Base-by-base conservation (phyloP, 2,797 vertebrate species). In the Esox masquinongy region DNA sequence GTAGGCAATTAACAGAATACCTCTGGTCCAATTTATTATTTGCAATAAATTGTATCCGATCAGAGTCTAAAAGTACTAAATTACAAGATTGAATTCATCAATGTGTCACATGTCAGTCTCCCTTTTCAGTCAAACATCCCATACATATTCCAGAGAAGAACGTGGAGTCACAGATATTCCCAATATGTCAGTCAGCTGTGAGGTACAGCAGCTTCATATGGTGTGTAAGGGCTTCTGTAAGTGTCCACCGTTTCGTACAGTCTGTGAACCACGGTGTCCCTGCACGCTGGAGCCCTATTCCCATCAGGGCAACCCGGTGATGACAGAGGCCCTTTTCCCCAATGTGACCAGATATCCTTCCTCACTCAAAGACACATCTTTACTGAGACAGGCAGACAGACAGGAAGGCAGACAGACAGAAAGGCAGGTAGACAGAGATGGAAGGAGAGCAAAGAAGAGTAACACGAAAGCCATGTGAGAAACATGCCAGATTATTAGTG, bases 121-220 rank as follows among this genome's bases (percentile, higher is more conserved):
- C 16, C 59, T 19, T 19, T 49, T 53, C 68, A 16, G 2, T 34
- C 47, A 14, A 31, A n/a, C 19, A 56, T 31, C 59, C 29, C 12
- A 26, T 24, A 31, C 63, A 66, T 17, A 15, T 34, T 67, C 70
- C 80, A 22, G 47, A 74, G 70, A 82, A 67, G 56, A 6, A 61
- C 22, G 19, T 61, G 56, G 56, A 12, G 70, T 49, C 83, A 76
- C 86, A 43, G 36, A 49, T 39, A 22, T 26, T 16, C 61, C 17
- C 47, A 79, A 64, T 87, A 90, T 89, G 53, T 2, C 36, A 39
- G 36, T 39, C 36, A 39, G 83, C 88, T 84, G 79, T 80, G 76
- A 14, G 4, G 12, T 64, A 64, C 26, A 22, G 53, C n/a, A 56
- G 73, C 68, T 26, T 83, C 85, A 88, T 74, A 89, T 89, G 26